Percentiles rank a stretch among this genome's conserved stretches.
Conservation (phyloP, 2,113 vertebrate species). For the Takifugu bimaculatus region DNA sequence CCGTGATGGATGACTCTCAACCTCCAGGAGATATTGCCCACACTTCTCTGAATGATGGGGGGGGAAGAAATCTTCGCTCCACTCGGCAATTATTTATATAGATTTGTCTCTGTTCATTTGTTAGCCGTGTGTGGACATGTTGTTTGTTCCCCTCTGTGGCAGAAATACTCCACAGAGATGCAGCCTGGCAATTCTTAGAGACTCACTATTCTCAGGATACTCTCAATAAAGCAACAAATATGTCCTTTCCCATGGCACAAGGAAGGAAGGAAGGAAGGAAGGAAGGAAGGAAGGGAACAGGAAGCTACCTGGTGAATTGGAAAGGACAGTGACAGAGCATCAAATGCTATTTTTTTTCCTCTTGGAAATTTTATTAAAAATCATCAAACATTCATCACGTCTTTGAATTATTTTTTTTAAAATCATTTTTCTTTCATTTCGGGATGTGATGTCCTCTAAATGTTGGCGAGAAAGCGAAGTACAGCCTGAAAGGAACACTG, state of each 20-base stretch:
- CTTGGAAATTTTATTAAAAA: no score
- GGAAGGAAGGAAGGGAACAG: no score
- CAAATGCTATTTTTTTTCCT: no score
- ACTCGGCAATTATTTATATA: conserved; percentile 70
- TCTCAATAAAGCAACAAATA: conserved; percentile 42
- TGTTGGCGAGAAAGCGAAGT: background rate
- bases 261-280: conserved; percentile 36
- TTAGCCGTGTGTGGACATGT: conserved; percentile 42
- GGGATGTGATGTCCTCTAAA: conserved; percentile 6
- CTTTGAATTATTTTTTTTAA: background rate
- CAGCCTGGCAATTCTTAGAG: conserved; percentile 33
- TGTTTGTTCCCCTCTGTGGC: conserved; percentile 22
- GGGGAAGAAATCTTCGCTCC: conserved; percentile 43
- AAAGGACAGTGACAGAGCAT: no score
- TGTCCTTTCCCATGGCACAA: conserved; percentile 37
- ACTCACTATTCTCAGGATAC: conserved; percentile 12
- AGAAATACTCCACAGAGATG: conserved; percentile 32
- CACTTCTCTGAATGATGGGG: conserved; percentile 65
- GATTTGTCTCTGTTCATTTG: conserved; percentile 65
- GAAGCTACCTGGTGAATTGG: no score
- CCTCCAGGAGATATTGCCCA: conserved; percentile 72
- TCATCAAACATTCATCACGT: no score
- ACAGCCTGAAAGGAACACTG: no score
- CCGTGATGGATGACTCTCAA: conserved; percentile 72
- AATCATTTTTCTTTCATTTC: background rate